Evolutionary conservation across 2,888 invertebrate species (phyloP), one percentile per base, ranked within the genome.

Genomic region (Brenthis daphne): DNA sequence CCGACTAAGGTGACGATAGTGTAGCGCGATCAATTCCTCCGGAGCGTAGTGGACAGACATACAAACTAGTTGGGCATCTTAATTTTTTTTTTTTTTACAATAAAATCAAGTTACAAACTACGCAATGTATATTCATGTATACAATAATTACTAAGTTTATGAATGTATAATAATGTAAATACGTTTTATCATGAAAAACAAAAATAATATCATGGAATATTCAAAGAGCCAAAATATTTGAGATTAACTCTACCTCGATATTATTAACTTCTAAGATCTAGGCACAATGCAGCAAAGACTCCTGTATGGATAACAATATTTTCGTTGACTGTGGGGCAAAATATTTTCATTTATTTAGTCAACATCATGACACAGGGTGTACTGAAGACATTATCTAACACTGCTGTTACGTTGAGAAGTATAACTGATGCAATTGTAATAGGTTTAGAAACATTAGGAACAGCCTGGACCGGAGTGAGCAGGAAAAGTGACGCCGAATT

Each of bases 231-330:
- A 91, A 92, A 92, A 91, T 89, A 89, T 90, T 87, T 92, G 92
- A 92, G 92, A 92, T 92, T 90, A 89, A 90, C 87, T 90, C 92
- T 92, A 92, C 91, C 89, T 90, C 90, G 89, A 91, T 90, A 92
- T 90, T 88, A 89, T 90, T 92, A 92, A 92, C 88, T 87, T 92
- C 93, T 93, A 93, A 92, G 90, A 92, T 93, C 93, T 93, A 93
- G 93, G 93, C 93, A 93, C 93, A 92, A 92, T 93, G 91, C 93
- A 92, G 92, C 92, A 92, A 92, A 92, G 89, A 92, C 90, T 92
- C 92, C 92, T 92, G 93, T 93, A 92, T 89, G 89, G 87, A 89
- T 90, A 90, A 90, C 88, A 89, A 88, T 77, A 77, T 88, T 88
- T 93, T 93, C 93, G 93, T 92, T 92, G 93, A 91, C 85, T 87